Conservation (phyloP, 2,113 vertebrate genomes). For the Grammomys surdaster region DNA sequence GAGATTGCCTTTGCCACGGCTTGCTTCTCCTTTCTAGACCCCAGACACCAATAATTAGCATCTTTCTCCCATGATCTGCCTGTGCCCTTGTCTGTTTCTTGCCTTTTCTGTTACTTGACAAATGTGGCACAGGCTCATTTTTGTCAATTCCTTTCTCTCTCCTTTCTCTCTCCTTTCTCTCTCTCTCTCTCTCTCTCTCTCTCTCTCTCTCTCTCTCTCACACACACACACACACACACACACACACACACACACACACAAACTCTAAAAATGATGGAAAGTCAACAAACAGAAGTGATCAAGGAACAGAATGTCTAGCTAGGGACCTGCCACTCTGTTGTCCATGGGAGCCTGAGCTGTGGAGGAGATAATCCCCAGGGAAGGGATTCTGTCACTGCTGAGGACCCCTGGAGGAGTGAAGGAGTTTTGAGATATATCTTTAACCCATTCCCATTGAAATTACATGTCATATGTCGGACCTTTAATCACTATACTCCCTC, state of each 20-base stretch:
- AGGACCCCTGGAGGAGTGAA: not conserved
- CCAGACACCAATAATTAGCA: not conserved
- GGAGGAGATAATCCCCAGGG: not conserved
- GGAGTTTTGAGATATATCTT: not conserved
- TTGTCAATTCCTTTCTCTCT: not conserved
- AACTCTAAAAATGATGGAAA: not conserved
- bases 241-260: not conserved
- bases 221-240: not conserved
- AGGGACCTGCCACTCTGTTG: not conserved
- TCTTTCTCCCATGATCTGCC: not conserved
- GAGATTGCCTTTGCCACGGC: rapidly evolving
- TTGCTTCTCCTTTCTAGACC: not conserved
- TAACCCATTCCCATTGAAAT: not conserved
- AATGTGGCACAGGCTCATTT: not conserved
- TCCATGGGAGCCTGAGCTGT: not conserved
- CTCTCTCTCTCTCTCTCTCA: not conserved
- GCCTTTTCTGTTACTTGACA: not conserved
- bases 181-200: not conserved
- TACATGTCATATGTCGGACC: not conserved
- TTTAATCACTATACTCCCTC: not conserved
- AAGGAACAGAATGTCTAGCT: not conserved
- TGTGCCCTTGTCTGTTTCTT: not conserved
- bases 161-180: not conserved
- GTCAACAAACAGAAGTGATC: not conserved
- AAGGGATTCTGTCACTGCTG: not conserved